Base-by-base conservation (phyloP, 2,888 invertebrate species). In the Eucriotettix oculatus region DNA sequence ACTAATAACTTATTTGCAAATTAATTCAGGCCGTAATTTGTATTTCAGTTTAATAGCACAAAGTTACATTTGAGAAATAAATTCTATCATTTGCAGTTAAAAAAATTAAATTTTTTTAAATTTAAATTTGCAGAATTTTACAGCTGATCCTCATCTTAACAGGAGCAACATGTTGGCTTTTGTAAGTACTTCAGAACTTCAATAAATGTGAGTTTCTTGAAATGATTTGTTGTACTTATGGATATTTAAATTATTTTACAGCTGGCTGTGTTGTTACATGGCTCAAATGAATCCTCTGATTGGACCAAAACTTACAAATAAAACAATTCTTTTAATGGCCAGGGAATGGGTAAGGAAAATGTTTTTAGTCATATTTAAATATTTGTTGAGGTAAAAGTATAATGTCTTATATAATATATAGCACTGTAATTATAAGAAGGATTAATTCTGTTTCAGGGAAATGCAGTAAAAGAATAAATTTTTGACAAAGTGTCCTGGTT, bases 231-330 rank as follows among this genome's bases (percentile, higher is more conserved):
- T 29, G 10, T 41, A 14, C 40, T 41, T 16, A 53, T 10, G 54
- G 17, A 14, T 16, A 43, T 41, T 55, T 16, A 9, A 12, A n/a
- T 42, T 63, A 60, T 65, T 66, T 75, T 76, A 56, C 75, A 89
- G 88, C 75, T 93, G 92, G 93, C 75, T 93, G 66, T 91, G 90
- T 70, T 90, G 90, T 66, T 93, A 92, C 71, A 85, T 93, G 85
- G 86, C 90, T 9, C 93, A 93, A 75, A 90, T 93, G 90, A 93
- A 93, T 75, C 93, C 93, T 0, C 76, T 93, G 59, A 85, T 93
- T 65, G 93, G 92, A 42, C 93, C 92, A 58, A 84, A 84, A 76
- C 76, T 93, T 9, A 77, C 78, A 66, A 81, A 80, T 66, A 78
- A 80, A 53, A 84, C 86, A 0, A 76, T 92, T 60, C 76, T 87